Base-by-base conservation (phyloP, 2,797 vertebrate genomes). In the Cynodonichthys magdalenae region DNA sequence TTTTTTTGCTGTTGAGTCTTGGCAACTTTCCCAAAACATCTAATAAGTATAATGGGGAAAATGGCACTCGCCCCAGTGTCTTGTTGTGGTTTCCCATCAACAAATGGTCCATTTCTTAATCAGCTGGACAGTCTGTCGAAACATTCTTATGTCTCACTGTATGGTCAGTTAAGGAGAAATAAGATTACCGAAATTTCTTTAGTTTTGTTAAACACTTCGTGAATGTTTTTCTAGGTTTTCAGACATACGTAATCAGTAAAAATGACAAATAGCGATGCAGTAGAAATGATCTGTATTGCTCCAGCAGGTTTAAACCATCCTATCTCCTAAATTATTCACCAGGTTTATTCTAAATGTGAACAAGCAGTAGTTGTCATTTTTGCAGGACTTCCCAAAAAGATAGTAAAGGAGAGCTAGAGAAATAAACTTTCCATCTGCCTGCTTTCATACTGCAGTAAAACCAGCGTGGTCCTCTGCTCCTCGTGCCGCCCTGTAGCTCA, bases 21-120 rank as follows among this genome's bases (percentile, higher is more conserved):
- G 84, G 90, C 90, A 34, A n/a, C 3, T 2, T 54, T 86, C 89
- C 89, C 81, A 77, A 79, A 77, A 46, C 71, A 58, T 85, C 79
- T 85, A 92, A 92, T 91, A 89, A 80, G 79, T 73, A 27, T 89
- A 92, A 92, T 92, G 86, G 89, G 66, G 66, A 75, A 81, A 63
- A 63, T 90, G 85, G 87, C 86, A 65, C 36, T 41, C 65, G n/a
- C 41, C 65, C 55, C 53, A 34, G 56, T 41, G 66, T 67, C 55
- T 62, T 62, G 66, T 73, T 55, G 18, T 52, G 82, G 73, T 71
- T 75, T 81, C 84, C 84, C 66, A 85, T 88, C 67, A 79, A 79
- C 69, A 87, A 85, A 83, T 82, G 74, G 74, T 70, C 57, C 51
- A 17, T 57, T 39, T 59, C 24, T 74, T 69, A 77, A 82, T 82